Evolutionary conservation across 2,113 vertebrate species (phyloP).

Genomic region (Mixornis gularis): DNA sequence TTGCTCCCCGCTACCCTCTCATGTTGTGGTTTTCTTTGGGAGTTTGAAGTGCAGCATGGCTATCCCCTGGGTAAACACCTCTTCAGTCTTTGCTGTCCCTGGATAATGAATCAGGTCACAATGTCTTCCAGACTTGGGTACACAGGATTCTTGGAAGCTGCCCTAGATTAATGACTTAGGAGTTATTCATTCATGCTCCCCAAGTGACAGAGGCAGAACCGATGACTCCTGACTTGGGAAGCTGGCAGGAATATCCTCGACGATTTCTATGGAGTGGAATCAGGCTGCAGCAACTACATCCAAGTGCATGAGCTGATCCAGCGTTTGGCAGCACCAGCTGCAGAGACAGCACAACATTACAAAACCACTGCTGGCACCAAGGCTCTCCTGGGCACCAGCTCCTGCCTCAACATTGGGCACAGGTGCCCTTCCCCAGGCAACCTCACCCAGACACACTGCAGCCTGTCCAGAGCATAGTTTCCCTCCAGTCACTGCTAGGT

Average conservation of each 20-base stretch:
- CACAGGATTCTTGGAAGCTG: constrained; percentile 13
- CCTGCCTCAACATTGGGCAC: neutral
- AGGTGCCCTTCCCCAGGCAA: neutral
- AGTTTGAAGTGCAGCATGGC: neutral
- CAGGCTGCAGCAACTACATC: neutral
- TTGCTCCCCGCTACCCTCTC: neutral
- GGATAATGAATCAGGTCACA: neutral
- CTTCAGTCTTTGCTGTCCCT: neutral
- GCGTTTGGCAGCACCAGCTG: neutral
- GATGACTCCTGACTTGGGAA: neutral
- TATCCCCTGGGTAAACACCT: neutral
- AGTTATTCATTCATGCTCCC: constrained; percentile 10
- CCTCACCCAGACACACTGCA: neutral
- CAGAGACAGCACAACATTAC: neutral
- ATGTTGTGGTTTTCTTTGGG: neutral
- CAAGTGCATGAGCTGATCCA: neutral
- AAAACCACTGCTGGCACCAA: neutral
- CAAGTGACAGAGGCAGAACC: neutral
- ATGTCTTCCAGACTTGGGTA: neutral
- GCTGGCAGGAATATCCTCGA: neutral
- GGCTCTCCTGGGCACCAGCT: neutral
- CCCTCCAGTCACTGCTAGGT: neutral
- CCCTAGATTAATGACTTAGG: neutral
- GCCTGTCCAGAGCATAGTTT: neutral
- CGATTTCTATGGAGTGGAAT: neutral